phyloP scores from a whole-genome alignment of 2,797 vertebrate species.

The Harpagifer antarcticus region DNA sequence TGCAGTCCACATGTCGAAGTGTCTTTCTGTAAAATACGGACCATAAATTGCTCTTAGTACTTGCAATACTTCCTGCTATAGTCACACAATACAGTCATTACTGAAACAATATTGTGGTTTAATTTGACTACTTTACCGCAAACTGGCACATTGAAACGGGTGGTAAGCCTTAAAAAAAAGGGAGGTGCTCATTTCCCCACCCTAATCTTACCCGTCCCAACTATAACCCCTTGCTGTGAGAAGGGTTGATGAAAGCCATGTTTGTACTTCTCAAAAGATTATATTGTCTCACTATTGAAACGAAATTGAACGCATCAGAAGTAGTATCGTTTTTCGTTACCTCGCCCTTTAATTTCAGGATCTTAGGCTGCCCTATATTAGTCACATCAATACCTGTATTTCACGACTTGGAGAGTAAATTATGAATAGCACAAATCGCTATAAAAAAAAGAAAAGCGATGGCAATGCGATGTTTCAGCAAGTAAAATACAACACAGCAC shows the following conservation, averaged over 20 bases:
- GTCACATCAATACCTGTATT: background rate
- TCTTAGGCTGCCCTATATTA: background rate
- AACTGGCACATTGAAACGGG: conserved; percentile 8
- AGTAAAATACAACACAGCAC: conserved; percentile 1
- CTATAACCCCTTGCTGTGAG: background rate
- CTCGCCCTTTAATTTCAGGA: background rate
- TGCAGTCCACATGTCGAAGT: no score
- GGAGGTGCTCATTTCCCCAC: background rate
- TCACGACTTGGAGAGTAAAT: background rate
- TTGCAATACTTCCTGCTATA: background rate
- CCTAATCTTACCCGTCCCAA: background rate
- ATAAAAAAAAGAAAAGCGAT: background rate
- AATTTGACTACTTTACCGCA: background rate
- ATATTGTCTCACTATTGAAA: background rate
- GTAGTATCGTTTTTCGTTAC: background rate
- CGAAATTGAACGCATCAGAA: background rate
- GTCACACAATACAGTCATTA: background rate
- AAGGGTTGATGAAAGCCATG: background rate
- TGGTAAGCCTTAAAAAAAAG: background rate
- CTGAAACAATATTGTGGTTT: rapidly evolving
- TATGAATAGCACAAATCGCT: background rate
- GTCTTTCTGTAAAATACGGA: background rate
- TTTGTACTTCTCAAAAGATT: background rate
- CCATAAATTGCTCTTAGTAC: background rate
- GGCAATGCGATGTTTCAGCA: background rate